phyloP scores from a whole-genome alignment of 2,113 vertebrate species.

The Ageneiosus marmoratus region DNA sequence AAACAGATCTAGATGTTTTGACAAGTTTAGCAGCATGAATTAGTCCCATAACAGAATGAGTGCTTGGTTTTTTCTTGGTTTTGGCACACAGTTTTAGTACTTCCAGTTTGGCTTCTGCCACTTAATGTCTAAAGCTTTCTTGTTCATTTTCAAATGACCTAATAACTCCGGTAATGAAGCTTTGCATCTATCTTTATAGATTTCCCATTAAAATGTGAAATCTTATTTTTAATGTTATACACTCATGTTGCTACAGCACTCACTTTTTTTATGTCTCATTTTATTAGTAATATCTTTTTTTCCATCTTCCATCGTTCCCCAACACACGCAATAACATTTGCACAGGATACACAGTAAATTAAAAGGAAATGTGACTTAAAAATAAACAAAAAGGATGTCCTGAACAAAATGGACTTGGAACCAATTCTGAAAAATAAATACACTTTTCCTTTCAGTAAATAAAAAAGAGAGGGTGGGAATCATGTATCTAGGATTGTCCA shows the following conservation, averaged over 20 bases:
- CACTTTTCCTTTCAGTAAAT: constrained; percentile 56
- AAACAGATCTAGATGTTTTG: constrained; percentile 57
- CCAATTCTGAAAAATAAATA: constrained; percentile 77
- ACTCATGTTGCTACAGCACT: constrained; percentile 60
- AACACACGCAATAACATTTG: constrained; percentile 64
- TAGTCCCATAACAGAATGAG: constrained; percentile 64
- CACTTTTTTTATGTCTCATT: constrained; percentile 61
- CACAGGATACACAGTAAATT: constrained; percentile 59
- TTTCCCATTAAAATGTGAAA: constrained; percentile 52
- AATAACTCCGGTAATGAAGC: constrained; percentile 38
- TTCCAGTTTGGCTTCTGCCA: constrained; percentile 25
- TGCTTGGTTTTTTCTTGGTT: constrained; percentile 58
- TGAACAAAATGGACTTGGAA: constrained; percentile 60
- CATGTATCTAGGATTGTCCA: constrained; percentile 52
- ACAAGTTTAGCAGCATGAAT: constrained; percentile 65
- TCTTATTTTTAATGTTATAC: constrained; percentile 51
- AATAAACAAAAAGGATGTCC: constrained; percentile 63
- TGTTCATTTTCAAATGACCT: constrained; percentile 52
- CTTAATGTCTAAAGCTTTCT: constrained; percentile 7
- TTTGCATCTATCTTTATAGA: constrained; percentile 46
- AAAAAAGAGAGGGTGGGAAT: constrained; percentile 50
- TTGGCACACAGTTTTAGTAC: constrained; percentile 67
- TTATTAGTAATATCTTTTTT: constrained; percentile 54
- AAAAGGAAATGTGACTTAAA: constrained; percentile 54
- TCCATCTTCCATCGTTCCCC: constrained; percentile 52